These are phyloP conservation scores for Oxygymnocypris stewartii DNA, from an alignment of 2,113 vertebrate species.

Conservation along the genomic window DNA sequence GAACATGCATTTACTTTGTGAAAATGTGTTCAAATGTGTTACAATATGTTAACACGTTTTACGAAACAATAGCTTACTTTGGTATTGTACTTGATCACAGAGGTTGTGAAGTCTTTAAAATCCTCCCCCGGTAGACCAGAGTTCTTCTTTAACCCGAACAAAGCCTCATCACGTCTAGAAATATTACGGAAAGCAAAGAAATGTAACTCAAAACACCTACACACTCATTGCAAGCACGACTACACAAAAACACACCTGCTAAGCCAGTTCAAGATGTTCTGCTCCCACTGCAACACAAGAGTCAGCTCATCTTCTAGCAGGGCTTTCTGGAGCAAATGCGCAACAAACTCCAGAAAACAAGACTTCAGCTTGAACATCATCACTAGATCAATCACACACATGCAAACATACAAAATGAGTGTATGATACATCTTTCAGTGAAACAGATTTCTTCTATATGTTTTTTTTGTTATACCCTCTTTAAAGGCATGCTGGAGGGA, in stretches of 20 bases:
- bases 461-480: slow-evolving; percentile 71
- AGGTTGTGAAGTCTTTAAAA: slow-evolving; percentile 51
- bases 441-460: neutral
- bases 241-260: slow-evolving; percentile 66
- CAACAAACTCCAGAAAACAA: slow-evolving; percentile 86
- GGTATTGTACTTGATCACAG: slow-evolving; percentile 60
- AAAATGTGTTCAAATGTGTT: neutral
- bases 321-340: slow-evolving; percentile 80
- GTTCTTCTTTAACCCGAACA: slow-evolving; percentile 61
- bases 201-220: slow-evolving; percentile 5
- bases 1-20: too few relatives aligned
- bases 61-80: slow-evolving; percentile 32
- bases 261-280: slow-evolving; percentile 69
- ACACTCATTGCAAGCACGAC: neutral
- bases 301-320: slow-evolving; percentile 80
- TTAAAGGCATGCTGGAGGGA: slow-evolving; percentile 72
- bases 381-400: slow-evolving; percentile 70
- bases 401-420: slow-evolving; percentile 48
- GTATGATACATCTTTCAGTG: neutral
- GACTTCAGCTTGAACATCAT: slow-evolving; percentile 80
- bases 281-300: slow-evolving; percentile 76
- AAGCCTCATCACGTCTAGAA: slow-evolving; percentile 71
- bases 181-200: slow-evolving; percentile 44
- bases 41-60: neutral
- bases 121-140: slow-evolving; percentile 1